Evolutionary conservation across 2,888 invertebrate species (phyloP).

Genomic region (Horisme vitalbata): DNA sequence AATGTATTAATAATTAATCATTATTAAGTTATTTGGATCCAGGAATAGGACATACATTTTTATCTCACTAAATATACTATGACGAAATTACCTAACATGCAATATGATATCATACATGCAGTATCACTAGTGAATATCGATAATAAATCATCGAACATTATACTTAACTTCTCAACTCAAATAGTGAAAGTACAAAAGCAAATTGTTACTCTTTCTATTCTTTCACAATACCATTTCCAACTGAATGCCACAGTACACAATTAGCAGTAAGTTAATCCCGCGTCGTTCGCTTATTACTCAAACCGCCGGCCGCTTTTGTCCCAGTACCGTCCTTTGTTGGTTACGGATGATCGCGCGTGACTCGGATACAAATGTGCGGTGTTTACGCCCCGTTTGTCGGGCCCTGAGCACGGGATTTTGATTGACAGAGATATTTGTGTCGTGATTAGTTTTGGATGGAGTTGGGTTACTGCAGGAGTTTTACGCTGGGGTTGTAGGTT

Average conservation of each 20-base stretch:
- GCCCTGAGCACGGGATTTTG: conserved; percentile 51
- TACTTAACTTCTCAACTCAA: background rate
- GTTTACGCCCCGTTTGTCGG: conserved; percentile 59
- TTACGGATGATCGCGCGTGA: conserved; percentile 72
- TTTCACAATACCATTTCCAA: conserved; percentile 9
- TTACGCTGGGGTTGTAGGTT: background rate
- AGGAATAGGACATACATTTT: too few relatives aligned
- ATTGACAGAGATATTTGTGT: conserved; percentile 65
- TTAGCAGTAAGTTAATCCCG: conserved; percentile 22
- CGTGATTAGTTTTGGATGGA: conserved; percentile 35
- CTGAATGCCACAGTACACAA: conserved; percentile 20
- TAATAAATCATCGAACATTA: too few relatives aligned
- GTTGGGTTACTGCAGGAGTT: conserved; percentile 16
- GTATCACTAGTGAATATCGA: too few relatives aligned
- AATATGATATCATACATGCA: too few relatives aligned
- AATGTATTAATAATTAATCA: too few relatives aligned
- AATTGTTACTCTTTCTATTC: conserved; percentile 10
- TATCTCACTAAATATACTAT: too few relatives aligned
- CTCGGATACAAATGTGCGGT: conserved; percentile 60
- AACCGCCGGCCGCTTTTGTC: conserved; percentile 30
- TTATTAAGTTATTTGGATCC: too few relatives aligned
- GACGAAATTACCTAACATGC: too few relatives aligned
- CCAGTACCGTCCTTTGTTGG: conserved; percentile 55
- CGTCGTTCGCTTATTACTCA: conserved; percentile 26
- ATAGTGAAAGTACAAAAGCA: background rate